These are phyloP conservation scores for Apogon hyalosoma DNA, from an alignment of 2,797 vertebrate species.

Conservation along the genomic window DNA sequence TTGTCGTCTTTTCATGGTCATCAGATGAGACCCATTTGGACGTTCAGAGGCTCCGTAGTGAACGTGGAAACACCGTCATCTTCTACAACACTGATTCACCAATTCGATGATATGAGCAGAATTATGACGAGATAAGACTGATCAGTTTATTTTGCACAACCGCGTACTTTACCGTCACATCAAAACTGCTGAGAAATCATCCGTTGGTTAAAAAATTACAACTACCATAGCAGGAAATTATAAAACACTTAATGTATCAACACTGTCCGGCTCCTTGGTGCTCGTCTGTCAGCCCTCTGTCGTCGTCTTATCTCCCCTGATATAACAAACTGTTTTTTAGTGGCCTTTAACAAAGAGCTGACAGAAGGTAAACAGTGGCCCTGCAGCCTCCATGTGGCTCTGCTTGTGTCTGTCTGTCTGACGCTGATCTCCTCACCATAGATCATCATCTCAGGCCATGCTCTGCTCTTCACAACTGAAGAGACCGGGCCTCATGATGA, in stretches of 20 bases:
- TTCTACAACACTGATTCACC: no score
- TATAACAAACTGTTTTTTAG: conserved; percentile 63
- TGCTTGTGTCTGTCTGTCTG: conserved; percentile 43
- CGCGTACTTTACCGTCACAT: neutral
- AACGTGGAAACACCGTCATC: no score
- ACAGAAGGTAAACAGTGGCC: conserved; percentile 70
- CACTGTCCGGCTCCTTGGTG: conserved; percentile 13
- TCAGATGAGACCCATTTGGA: no score
- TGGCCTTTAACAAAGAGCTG: conserved; percentile 45
- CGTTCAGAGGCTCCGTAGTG: no score
- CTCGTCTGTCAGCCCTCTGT: conserved; percentile 36
- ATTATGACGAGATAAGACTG: no score
- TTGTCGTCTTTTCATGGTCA: no score
- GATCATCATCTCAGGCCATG: conserved; percentile 60
- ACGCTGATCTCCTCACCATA: conserved; percentile 50
- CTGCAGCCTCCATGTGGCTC: conserved; percentile 47
- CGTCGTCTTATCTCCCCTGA: conserved; percentile 59
- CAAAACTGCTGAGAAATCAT: conserved; percentile 15
- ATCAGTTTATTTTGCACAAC: neutral
- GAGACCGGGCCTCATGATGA: conserved; percentile 69
- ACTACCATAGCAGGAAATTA: conserved; percentile 13
- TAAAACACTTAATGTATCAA: conserved; percentile 30
- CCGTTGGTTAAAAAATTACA: conserved; percentile 10
- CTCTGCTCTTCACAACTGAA: conserved; percentile 54
- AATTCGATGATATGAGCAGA: no score